A percentile compares a stretch with the other conserved stretches of the same genome.
Conservation (phyloP, 2,888 invertebrate genomes). For the Stegophylla sp. region DNA sequence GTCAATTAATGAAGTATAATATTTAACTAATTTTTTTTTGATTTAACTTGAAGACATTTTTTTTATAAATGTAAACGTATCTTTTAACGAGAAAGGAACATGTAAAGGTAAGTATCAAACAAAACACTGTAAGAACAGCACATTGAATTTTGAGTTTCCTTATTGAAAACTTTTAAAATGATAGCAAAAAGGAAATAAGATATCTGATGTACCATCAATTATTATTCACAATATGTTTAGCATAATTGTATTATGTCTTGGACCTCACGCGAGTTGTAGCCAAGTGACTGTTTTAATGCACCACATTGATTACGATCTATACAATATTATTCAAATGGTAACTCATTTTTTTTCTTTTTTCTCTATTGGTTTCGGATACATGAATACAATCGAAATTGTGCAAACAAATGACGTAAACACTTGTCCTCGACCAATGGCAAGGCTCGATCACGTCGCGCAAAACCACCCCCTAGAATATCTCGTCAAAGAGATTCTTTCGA, state of each 20-base stretch:
- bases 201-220: not conserved
- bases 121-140: not conserved
- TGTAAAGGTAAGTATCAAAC: not conserved
- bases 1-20: too few species aligned
- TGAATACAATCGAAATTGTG: conserved; percentile 31
- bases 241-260: not conserved
- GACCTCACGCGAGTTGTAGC: not conserved
- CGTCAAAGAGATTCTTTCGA: conserved; percentile 27
- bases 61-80: not conserved
- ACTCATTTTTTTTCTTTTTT: not conserved
- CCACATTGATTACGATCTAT: conserved; percentile 33
- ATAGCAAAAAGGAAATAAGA: not conserved
- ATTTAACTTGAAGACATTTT: too few species aligned
- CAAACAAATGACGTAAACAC: conserved; percentile 49
- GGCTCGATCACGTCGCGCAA: conserved; percentile 39
- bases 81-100: not conserved
- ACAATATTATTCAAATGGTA: conserved; percentile 33
- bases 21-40: too few species aligned
- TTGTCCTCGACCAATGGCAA: conserved; percentile 35
- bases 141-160: not conserved
- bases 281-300: conserved; percentile 37
- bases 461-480: conserved; percentile 46
- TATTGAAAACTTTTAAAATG: not conserved
- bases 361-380: conserved; percentile 19
- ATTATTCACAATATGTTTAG: conserved; percentile 15